Evolutionary conservation across 2,888 invertebrate species (phyloP), one percentile per base, ranked within the genome.

Genomic region (Epinotia bilunana): DNA sequence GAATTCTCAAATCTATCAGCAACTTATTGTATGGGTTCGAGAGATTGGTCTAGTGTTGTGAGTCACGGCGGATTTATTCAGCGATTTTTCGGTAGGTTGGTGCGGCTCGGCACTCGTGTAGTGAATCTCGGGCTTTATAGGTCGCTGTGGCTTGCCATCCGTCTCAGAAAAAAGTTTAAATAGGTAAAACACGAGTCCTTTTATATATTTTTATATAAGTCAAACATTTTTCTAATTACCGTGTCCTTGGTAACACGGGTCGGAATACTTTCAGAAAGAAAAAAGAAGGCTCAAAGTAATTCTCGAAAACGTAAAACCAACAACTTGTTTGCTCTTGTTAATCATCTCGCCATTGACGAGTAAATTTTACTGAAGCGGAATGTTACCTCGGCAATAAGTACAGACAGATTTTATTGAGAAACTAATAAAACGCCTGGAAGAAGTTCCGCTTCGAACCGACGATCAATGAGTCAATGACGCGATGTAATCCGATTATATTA

Each of bases 201-300:
- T 33, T 0, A 46, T 63, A 49, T 23, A 49, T 64, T 49, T 64
- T 49, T 28, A 65, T 7, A 65, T 53, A 5, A 49, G 49, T 53
- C 33, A 67, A 65, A 55, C 18, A 55, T 55, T 16, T 53, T 67
- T 28, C 28, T 67, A n/a, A 33, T 63, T 28, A 67, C 4, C 9
- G 5, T 46, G 6, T 20, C 20, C 46, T 53, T 49, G 49, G 49
- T 49, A 7, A 53, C 16, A 64, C 49, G 20, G 9, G 63, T 20
- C 46, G 3, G n/a, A 9, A 12, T n/a, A 11, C 33, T n/a, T 23
- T 9, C 2, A n/a, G 5, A 18, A n/a, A 7, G n/a, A 18, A 67
- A 55, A 33, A 23, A n/a, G n/a, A 23, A 33, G 28, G 9, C 20
- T 20, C 39, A 65, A 33, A 3, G n/a, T 55, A 57, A 12, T 12